Base-by-base conservation (phyloP, 2,888 invertebrate genomes). In the Cepaea hortensis region DNA sequence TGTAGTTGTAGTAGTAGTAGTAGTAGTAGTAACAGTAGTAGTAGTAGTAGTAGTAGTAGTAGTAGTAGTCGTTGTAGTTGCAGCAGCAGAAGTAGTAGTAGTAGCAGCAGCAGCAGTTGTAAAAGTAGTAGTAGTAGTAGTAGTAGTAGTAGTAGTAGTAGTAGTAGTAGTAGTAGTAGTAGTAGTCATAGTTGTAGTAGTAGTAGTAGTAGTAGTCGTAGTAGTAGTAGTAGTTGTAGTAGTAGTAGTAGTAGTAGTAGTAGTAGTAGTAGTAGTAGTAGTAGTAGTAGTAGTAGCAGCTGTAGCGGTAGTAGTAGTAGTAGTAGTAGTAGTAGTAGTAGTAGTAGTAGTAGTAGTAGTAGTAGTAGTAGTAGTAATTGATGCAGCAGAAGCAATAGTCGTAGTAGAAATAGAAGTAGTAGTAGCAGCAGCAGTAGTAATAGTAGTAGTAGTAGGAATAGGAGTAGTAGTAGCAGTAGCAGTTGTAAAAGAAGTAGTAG, bases 401-500 rank as follows among this genome's bases (percentile, higher is more conserved):
- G 46, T 70, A 70, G n/a, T n/a, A n/a, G n/a, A n/a, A n/a, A n/a
- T n/a, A n/a, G n/a, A n/a, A n/a, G n/a, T n/a, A n/a, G n/a, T n/a
- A n/a, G 13, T 46, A 73, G 73, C 35, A 73, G 73, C 35, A 73
- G 35, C 35, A 35, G 73, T 46, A 35, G 46, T 4, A 73, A 35
- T 46, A 73, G 73, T 46, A 73, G 73, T 73, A 35, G 73, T 35
- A 73, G 73, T 73, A 73, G 73, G 3, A 73, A 46, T 73, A 73
- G 73, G 46, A 73, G 73, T 73, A 73, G 73, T 73, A 35, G 73
- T 73, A 35, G 46, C 4, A 73, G 73, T 73, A 73, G 13, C 46
- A 73, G 73, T 73, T 35, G 73, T 35, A 35, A 35, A 7, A 35
- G 73, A 3, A 73, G 73, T 73, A 73, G 73, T 35, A 73, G 46